These are phyloP conservation scores for Pomacea maculata DNA, from an alignment of 1,140 invertebrate genomes.

Conservation along the genomic window DNA sequence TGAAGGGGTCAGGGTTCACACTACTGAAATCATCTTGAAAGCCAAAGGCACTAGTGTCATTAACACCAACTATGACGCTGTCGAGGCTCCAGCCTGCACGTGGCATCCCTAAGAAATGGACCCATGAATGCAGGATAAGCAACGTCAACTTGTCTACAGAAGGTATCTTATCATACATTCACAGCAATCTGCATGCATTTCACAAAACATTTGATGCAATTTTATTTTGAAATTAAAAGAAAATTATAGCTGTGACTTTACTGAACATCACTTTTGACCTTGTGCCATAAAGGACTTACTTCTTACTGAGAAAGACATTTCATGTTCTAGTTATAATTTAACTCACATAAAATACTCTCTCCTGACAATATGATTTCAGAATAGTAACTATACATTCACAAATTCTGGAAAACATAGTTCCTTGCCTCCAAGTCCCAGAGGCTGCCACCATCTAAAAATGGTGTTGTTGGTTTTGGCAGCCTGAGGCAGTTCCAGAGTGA, in stretches of 20 bases:
- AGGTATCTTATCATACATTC: no score
- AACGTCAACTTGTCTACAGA: neutral
- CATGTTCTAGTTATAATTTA: no score
- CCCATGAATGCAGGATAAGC: neutral
- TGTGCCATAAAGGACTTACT: no score
- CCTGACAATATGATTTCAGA: no score
- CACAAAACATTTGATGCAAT: no score
- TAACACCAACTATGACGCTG: conserved; percentile 63
- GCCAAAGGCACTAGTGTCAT: conserved; percentile 57
- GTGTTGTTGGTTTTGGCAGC: conserved; percentile 62
- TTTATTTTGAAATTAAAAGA: no score
- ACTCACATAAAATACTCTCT: no score
- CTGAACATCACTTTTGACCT: no score
- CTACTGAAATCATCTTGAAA: conserved; percentile 64
- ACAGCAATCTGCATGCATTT: no score
- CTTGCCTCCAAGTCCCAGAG: conserved; percentile 57
- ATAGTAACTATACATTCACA: no score
- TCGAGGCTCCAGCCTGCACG: conserved; percentile 64
- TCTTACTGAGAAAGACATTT: no score
- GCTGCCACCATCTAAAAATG: conserved; percentile 67
- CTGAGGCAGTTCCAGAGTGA: conserved; percentile 58
- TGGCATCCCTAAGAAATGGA: conserved; percentile 43
- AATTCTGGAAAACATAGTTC: neutral
- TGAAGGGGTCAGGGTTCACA: conserved; percentile 53
- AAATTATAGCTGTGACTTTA: no score